A percentile compares a stretch with the other conserved stretches of the same genome.
Conservation (phyloP, 2,888 invertebrate species). For the Eueremaeus valkanovi region DNA sequence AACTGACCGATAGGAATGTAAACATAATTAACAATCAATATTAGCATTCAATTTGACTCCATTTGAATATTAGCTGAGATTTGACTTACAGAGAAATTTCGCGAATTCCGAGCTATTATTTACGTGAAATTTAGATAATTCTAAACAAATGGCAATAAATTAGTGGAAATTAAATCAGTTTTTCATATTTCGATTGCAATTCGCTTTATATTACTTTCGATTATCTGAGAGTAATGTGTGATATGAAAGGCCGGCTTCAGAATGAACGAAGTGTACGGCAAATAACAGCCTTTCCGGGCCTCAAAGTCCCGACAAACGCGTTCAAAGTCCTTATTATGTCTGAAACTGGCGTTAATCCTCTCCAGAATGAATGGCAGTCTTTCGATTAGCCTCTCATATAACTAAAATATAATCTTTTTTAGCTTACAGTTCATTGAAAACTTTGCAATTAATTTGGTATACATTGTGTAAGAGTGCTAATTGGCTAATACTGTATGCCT, state of each 20-base stretch:
- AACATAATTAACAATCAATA: background rate
- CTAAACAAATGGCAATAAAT: no score
- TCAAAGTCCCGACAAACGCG: slow-evolving; percentile 72
- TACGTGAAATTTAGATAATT: slow-evolving; percentile 37
- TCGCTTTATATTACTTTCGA: slow-evolving; percentile 65
- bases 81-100: slow-evolving; percentile 28
- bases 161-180: background rate
- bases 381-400: slow-evolving; percentile 58
- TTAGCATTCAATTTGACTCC: background rate
- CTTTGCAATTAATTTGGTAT: slow-evolving; percentile 1
- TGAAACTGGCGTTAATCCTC: slow-evolving; percentile 71
- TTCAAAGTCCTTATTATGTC: slow-evolving; percentile 65
- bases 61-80: no score
- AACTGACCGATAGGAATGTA: slow-evolving; percentile 51
- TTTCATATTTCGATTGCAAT: background rate
- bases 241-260: slow-evolving; percentile 78
- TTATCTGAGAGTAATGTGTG: slow-evolving; percentile 72
- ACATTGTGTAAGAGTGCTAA: no score
- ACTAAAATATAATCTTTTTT: slow-evolving; percentile 47
- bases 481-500: no score
- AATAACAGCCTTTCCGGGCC: slow-evolving; percentile 75
- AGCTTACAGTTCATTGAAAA: background rate
- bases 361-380: slow-evolving; percentile 71
- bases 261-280: slow-evolving; percentile 76
- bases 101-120: slow-evolving; percentile 31